phyloP scores from a whole-genome alignment of 2,113 vertebrate genomes.

The Channa maculata region DNA sequence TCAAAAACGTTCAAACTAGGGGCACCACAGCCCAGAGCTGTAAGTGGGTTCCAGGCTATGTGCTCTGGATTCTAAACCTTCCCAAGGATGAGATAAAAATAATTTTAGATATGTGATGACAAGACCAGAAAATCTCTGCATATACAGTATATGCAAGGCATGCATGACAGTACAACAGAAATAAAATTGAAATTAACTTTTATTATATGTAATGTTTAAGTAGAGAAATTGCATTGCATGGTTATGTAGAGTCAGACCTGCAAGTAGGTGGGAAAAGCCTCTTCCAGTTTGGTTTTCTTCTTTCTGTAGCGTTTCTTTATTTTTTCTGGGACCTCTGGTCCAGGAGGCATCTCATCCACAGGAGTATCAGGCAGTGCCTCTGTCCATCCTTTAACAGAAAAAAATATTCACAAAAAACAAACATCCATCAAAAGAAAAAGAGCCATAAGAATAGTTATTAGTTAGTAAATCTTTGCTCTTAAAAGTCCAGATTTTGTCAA shows the following conservation, averaged over 20 bases:
- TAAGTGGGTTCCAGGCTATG: slow-evolving; percentile 67
- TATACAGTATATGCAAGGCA: neutral
- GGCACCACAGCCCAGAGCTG: slow-evolving; percentile 29
- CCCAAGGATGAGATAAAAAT: slow-evolving; percentile 46
- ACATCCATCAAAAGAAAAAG: too few relatives aligned
- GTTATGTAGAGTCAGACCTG: slow-evolving; percentile 82
- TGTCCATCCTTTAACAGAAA: slow-evolving; percentile 84
- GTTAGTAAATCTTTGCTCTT: too few relatives aligned
- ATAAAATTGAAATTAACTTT: slow-evolving; percentile 11
- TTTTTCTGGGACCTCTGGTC: slow-evolving; percentile 92
- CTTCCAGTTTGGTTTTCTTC: slow-evolving; percentile 98
- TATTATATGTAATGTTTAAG: neutral
- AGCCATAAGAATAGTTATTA: too few relatives aligned
- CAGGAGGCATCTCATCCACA: slow-evolving; percentile 86
- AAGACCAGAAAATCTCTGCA: slow-evolving; percentile 27
- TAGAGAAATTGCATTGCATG: neutral
- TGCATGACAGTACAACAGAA: slow-evolving; percentile 26
- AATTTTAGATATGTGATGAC: slow-evolving; percentile 44
- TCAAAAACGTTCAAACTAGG: slow-evolving; percentile 44
- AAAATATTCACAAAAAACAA: neutral
- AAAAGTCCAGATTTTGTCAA: too few relatives aligned
- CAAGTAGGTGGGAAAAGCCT: slow-evolving; percentile 94
- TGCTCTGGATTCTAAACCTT: slow-evolving; percentile 49
- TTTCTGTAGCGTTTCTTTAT: slow-evolving; percentile 97
- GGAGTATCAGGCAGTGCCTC: slow-evolving; percentile 89